Base-by-base conservation (phyloP, 2,888 invertebrate species). In the Keiferia lycopersicella region DNA sequence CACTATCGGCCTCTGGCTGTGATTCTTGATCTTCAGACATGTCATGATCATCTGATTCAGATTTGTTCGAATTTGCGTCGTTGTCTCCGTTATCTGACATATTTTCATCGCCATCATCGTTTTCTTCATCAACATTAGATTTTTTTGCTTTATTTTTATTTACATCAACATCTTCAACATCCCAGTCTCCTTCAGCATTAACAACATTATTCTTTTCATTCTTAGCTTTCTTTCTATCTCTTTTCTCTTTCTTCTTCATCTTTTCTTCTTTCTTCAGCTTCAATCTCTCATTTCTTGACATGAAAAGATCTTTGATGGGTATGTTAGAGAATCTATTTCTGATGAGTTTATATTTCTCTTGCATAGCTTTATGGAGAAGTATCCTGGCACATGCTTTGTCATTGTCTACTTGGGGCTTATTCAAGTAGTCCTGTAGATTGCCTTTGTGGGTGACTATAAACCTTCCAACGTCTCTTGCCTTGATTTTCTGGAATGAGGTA, bases 361-460 rank as follows among this genome's bases (percentile, higher is more conserved):
- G 83, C 58, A 91, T 67, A 1, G 83, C 73, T 67, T 91, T 91
- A 65, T 91, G 89, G 0, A 91, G 78, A 2, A 91, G 69, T 62
- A 91, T 70, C 53, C 91, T 78, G 0, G 91, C 90, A 72, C 87
- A 91, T 8, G 84, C 91, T 70, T 86, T 90, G 22, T 90, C 81
- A 53, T 78, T 74, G 60, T 90, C 84, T 0, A 89, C 82, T 65
- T 71, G 71, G 1, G 90, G 86, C 65, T 80, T 88, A 64, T 91
- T 91, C 18, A 91, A 67, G 68, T 83, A 82, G 1, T 77, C 79
- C 64, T 81, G 82, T 1, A 91, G 69, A 59, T 86, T 78, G 18
- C 84, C 89, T 64, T 79, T 83, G 56, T 89, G 87, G 18, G 86
- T 87, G 1, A 90, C 82, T 58, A 84, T 86, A 68, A 91, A 91